These are phyloP conservation scores for Onychostruthus taczanowskii DNA, from an alignment of 2,113 vertebrate genomes.

Conservation along the genomic window DNA sequence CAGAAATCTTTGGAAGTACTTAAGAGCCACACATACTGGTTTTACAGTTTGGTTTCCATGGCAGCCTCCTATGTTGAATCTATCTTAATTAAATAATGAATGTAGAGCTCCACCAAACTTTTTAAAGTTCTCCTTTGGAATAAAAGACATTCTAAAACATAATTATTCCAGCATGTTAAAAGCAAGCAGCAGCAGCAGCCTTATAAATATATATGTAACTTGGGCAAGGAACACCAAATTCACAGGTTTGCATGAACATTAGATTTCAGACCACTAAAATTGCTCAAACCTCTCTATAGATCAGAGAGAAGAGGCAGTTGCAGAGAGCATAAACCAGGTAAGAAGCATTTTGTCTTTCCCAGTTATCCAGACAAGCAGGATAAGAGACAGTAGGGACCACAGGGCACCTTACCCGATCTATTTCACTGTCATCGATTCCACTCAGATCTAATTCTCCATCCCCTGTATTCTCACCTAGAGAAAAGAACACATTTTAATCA, in stretches of 20 bases:
- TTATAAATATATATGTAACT: not conserved
- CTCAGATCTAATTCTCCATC: constrained; percentile 92
- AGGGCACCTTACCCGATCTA: constrained; percentile 83
- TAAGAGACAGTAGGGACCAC: not conserved
- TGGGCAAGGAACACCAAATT: not conserved
- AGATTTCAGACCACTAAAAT: not conserved
- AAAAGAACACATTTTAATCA: constrained; percentile 47
- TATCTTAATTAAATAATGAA: constrained; percentile 3
- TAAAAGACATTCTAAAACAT: not conserved
- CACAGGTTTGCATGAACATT: not conserved
- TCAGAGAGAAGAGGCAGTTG: not conserved
- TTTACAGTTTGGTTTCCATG: constrained; percentile 28
- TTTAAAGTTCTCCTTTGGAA: not conserved
- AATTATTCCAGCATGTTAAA: not conserved
- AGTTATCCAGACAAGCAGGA: not conserved
- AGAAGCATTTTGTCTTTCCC: not conserved
- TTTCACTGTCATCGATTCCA: constrained; percentile 93
- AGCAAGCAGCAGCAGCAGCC: not conserved
- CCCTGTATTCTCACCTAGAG: constrained; percentile 76
- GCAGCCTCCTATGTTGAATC: not conserved
- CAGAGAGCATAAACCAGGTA: not conserved
- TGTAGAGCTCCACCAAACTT: constrained; percentile 17
- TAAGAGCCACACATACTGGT: not conserved
- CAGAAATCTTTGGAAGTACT: not conserved
- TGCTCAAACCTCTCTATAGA: not conserved